phyloP scores from a whole-genome alignment of 2,888 invertebrate species.

The Brachypalpus laphriformis region DNA sequence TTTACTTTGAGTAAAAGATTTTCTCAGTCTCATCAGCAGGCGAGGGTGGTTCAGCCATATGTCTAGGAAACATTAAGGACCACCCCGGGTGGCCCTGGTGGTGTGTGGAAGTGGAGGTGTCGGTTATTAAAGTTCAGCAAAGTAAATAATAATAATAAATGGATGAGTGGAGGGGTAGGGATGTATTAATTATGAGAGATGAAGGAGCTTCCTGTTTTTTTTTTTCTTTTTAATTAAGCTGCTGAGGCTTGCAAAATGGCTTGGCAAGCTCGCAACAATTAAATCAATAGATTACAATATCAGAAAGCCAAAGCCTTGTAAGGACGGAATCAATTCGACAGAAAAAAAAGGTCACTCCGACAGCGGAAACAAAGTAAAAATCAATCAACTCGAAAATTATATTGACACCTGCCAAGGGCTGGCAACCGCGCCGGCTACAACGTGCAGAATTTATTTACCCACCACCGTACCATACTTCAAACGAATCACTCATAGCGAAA shows the following conservation, averaged over 20 bases:
- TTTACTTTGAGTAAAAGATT: slow-evolving; percentile 38
- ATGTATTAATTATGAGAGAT: slow-evolving; percentile 21
- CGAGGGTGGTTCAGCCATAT: slow-evolving; percentile 12
- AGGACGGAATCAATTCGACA: slow-evolving; percentile 11
- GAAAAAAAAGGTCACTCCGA: not conserved
- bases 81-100: slow-evolving; percentile 19
- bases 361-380: slow-evolving; percentile 67
- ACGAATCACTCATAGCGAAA: slow-evolving; percentile 36
- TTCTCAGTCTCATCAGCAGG: not conserved
- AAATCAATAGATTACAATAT: slow-evolving; percentile 40
- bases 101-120: slow-evolving; percentile 28
- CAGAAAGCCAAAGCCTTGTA: not conserved
- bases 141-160: slow-evolving; percentile 69
- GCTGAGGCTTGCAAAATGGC: not conserved
- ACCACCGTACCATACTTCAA: slow-evolving; percentile 53
- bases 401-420: slow-evolving; percentile 67
- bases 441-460: slow-evolving; percentile 49
- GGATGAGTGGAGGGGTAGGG: not conserved
- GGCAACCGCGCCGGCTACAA: not conserved
- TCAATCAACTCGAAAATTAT: slow-evolving; percentile 72
- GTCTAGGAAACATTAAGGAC: slow-evolving; percentile 20
- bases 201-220: not conserved
- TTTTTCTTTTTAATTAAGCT: slow-evolving; percentile 21
- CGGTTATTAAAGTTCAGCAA: slow-evolving; percentile 58
- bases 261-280: not conserved